Base-by-base conservation (phyloP, 2,797 vertebrate genomes). In the Crenuchus spilurus region DNA sequence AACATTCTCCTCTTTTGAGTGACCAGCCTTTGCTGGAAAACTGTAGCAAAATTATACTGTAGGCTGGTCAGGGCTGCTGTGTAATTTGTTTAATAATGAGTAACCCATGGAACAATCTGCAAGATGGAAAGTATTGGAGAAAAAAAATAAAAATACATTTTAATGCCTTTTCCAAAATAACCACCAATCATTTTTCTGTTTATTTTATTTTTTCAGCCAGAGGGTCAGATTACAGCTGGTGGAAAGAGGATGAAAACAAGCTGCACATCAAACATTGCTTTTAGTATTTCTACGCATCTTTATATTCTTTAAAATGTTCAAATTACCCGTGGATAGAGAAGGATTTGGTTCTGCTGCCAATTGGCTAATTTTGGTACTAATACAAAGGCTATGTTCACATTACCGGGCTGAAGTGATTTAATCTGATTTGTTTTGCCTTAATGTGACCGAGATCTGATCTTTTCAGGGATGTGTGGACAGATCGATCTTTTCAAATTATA, bases 151-250 rank as follows among this genome's bases (percentile, higher is more conserved):
- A 33, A 16, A 33, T 55, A 30, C 18, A 58, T 63, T 30, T 63
- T 63, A 52, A 55, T 68, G 65, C 28, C 46, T 68, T 52, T 49
- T 68, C 65, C 51, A 51, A 52, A 55, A 51, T 41, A 51, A 68
- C 46, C 65, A 68, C 24, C 41, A 49, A 33, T 66, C 57, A 39
- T 31, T 24, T 37, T 42, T 42, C 6, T 41, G 37, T 42, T 62
- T 42, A 6, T 54, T 54, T 46, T 46, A 3, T 35, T 35, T 35
- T 35, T 18, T 49, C 10, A 4, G 42, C 46, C 30, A 39, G 37
- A 14, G 26, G 65, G 41, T 68, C 49, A 39, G n/a, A n/a, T 68
- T 68, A 68, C 48, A 30, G 33, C 49, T 35, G 11, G 22, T 52
- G 31, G 64, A 35, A 51, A 33, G 63, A 20, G 8, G 44, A 8